Evolutionary conservation across 2,797 vertebrate species (phyloP).

Genomic region (Spondyliosoma cantharus): DNA sequence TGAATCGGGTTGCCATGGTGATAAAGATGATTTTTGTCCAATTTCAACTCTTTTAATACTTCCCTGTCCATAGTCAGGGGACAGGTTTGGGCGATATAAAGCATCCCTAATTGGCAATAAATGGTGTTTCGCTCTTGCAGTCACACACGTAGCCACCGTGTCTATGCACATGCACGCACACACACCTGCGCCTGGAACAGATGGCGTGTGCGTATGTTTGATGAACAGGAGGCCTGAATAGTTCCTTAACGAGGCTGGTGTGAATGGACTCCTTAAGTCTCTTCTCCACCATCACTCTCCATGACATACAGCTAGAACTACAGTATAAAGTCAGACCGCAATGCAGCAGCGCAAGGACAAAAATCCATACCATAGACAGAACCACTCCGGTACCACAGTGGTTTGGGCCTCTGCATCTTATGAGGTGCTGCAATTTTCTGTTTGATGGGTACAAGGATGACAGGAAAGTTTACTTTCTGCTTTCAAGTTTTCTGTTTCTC

Average conservation of each 20-base stretch:
- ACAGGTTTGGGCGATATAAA: conserved; percentile 74
- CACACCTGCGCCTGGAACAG: conserved; percentile 67
- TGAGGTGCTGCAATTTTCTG: conserved; percentile 31
- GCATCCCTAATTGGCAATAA: conserved; percentile 78
- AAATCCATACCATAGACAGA: conserved; percentile 58
- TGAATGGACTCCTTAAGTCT: conserved; percentile 74
- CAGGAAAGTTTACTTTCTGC: not conserved
- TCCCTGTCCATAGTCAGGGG: conserved; percentile 68
- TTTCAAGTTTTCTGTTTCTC: conserved; percentile 4
- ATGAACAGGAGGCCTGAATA: conserved; percentile 72
- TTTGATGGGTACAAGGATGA: conserved; percentile 23
- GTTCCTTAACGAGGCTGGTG: conserved; percentile 76
- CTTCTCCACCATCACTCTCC: conserved; percentile 59
- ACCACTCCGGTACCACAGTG: conserved; percentile 28
- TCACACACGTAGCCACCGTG: conserved; percentile 25
- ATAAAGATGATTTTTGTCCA: conserved; percentile 76
- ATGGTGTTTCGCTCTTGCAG: conserved; percentile 63
- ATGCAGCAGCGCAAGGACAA: conserved; percentile 59
- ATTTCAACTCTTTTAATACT: conserved; percentile 71
- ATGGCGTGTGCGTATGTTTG: conserved; percentile 74
- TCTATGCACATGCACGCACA: conserved; percentile 30
- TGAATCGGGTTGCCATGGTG: conserved; percentile 71
- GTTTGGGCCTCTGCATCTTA: conserved; percentile 37
- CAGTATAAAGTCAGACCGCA: conserved; percentile 66
- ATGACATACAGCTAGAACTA: conserved; percentile 64